Percentiles rank a stretch among this genome's conserved stretches.
Evolutionary conservation across 2,888 invertebrate species (phyloP).

Genomic region (Ormia ochracea): DNA sequence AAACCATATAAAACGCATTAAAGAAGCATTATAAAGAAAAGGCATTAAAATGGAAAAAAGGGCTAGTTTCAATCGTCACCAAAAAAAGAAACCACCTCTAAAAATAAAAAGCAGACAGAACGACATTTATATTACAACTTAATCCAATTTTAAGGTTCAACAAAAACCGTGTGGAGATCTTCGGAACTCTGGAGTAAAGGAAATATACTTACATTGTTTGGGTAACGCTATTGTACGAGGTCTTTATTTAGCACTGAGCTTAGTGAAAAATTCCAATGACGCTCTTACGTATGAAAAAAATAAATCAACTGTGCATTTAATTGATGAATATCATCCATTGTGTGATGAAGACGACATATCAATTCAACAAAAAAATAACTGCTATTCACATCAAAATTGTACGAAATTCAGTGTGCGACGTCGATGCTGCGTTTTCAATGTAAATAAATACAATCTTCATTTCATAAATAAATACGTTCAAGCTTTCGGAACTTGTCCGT

Average conservation of each 20-base stretch:
- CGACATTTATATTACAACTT: conserved; percentile 60
- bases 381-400: conserved; percentile 89
- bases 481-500: conserved; percentile 90
- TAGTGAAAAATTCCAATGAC: conserved; percentile 83
- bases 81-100: conserved; percentile 32
- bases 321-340: conserved; percentile 90
- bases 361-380: conserved; percentile 85
- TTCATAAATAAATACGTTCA: no score
- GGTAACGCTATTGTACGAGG: conserved; percentile 92
- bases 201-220: conserved; percentile 90
- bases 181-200: conserved; percentile 82
- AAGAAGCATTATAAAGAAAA: no score
- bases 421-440: conserved; percentile 53
- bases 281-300: conserved; percentile 86
- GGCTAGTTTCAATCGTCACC: background rate
- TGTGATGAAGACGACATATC: conserved; percentile 86
- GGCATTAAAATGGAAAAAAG: no score
- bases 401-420: conserved; percentile 74
- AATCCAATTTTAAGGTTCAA: conserved; percentile 76
- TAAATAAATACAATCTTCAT: conserved; percentile 69
- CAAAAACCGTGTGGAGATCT: conserved; percentile 87
- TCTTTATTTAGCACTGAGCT: conserved; percentile 88
- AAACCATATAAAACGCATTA: no score
- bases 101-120: conserved; percentile 43
- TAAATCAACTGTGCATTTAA: conserved; percentile 90